phyloP scores from a whole-genome alignment of 2,113 vertebrate genomes.

The Brienomyrus brachyistius region DNA sequence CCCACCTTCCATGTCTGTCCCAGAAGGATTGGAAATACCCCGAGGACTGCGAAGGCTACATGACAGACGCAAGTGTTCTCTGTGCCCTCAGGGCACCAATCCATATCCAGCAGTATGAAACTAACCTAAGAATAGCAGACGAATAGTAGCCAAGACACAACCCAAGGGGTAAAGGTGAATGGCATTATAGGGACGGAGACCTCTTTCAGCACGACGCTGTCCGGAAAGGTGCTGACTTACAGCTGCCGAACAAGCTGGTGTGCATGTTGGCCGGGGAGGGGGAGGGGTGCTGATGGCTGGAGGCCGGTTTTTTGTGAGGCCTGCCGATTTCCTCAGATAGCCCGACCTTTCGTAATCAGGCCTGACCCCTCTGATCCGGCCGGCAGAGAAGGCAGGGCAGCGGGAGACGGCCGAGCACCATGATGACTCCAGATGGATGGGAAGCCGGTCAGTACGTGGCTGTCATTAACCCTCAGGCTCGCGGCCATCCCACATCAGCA shows the following conservation, averaged over 20 bases:
- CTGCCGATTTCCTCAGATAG: neutral
- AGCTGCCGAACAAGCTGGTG: neutral
- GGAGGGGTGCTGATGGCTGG: neutral
- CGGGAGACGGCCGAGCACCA: neutral
- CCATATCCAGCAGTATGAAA: slow-evolving; percentile 6
- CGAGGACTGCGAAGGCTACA: slow-evolving; percentile 12
- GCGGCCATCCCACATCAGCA: neutral
- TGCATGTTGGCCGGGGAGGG: neutral
- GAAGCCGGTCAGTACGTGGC: neutral
- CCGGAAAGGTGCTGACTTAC: slow-evolving; percentile 11
- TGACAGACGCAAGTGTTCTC: neutral
- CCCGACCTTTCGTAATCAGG: neutral
- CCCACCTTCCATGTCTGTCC: neutral
- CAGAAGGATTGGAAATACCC: neutral
- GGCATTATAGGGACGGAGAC: neutral
- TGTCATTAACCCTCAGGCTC: slow-evolving; percentile 14
- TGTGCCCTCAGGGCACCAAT: neutral
- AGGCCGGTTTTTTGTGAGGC: neutral
- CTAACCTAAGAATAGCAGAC: neutral
- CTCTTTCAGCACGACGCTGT: neutral
- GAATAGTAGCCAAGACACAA: neutral
- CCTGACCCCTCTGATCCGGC: neutral
- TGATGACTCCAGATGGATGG: slow-evolving; percentile 7
- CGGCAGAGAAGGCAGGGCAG: neutral
- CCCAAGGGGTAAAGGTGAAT: neutral